Evolutionary conservation across 1,140 invertebrate genomes (phyloP), one percentile per base, ranked within the genome.

Genomic region (Cydia strobilella): DNA sequence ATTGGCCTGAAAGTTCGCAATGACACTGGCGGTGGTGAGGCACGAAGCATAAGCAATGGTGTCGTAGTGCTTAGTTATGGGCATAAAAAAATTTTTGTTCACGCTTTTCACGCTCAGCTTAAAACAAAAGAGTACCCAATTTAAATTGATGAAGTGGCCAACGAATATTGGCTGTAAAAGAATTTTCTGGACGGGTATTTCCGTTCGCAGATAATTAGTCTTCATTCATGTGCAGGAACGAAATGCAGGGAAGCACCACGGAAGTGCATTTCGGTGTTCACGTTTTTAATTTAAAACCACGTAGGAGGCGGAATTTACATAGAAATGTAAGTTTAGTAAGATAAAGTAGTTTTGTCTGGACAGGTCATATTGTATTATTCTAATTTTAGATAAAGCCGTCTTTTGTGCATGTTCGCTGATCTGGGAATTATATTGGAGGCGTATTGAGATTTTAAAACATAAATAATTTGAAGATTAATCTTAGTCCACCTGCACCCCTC

Each of bases 281-380:
- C 63, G 15, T 31, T 31, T 66, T 66, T 66, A 66, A 66, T 31
- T 66, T 66, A 66, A 66, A 66, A 31, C 63, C 63, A 27, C 25
- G 63, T n/a, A 48, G 3, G 45, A 48, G 3, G 63, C 27, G 27
- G 63, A 35, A 66, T 66, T 35, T 66, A 66, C 63, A 66, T 66
- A n/a, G 63, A 66, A 66, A 66, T 31, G 15, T 66, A 66, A 66
- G 63, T 31, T 35, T 66, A n/a, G 63, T 31, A 66, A 66, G 63
- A 66, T 66, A 66, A 66, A 66, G 25, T 66, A n/a, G 63, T 3
- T 20, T 25, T 25, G 15, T 25, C 63, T 66, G 63, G 63, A 63
- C 62, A 4, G 59, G 59, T 63, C 25, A 25, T 63, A 63, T 66
- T 66, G 63, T 66, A 66, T 66, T 27, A 66, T 66, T 66, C 27